Base-by-base conservation (phyloP, 2,797 vertebrate species). In the Discoglossus pictus region DNA sequence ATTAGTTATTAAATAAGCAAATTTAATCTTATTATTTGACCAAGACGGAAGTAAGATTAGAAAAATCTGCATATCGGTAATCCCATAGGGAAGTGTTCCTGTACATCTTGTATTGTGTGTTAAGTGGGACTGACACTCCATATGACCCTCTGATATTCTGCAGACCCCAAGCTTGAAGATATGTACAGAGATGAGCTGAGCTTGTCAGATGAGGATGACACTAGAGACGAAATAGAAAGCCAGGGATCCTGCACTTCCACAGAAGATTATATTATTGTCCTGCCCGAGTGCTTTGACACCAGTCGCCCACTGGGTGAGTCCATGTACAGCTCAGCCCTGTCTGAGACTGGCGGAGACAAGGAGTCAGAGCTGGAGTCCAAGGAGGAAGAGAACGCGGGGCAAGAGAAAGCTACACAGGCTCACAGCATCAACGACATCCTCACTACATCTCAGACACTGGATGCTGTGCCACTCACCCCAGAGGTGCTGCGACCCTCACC, bases 211-310 rank as follows among this genome's bases (percentile, higher is more conserved):
- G 78, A 83, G 1, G 80, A 76, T 44, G 89, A 87, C 60, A 89
- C 92, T 65, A 90, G 87, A 85, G 95, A 97, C 66, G 95, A 98
- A 84, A 87, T 92, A 76, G 91, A 88, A 83, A 98, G 96, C 79
- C 93, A 97, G 81, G 88, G 82, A n/a, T 96, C 95, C 25, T 96
- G 93, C 1, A 78, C 88, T 23, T 95, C 95, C 16, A 95, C 94
- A 0, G 96, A 98, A 52, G 96, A 98, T 76, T 98, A 96, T 75
- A 93, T 97, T 78, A 92, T 98, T 6, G 90, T 98, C 77, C 90
- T 99, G 56, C 97, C 97, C 0, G 96, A 98, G 83, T 99, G 97
- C 84, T 99, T 99, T 35, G 96, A 99, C 82, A 98, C 92, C 68
- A 96, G 91, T 70, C 93, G 95, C 35, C 96, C 97, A 4, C 82